These are phyloP conservation scores for Agrotis ipsilon DNA, from an alignment of 2,888 invertebrate species.

Conservation along the genomic window DNA sequence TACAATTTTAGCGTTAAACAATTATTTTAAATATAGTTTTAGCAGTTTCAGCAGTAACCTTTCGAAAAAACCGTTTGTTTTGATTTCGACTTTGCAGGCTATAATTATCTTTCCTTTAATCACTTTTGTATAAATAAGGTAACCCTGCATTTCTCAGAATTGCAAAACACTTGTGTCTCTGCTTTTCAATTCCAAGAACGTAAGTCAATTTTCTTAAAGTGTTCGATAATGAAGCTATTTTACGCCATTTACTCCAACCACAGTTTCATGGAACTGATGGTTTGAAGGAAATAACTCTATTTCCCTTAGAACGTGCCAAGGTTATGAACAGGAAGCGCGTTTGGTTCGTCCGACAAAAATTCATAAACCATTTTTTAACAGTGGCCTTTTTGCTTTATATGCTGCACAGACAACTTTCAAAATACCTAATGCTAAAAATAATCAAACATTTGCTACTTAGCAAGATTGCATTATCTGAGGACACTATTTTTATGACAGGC, in stretches of 20 bases:
- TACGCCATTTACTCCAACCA: conserved; percentile 13
- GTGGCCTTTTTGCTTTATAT: not conserved
- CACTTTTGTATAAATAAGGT: not conserved
- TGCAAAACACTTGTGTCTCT: not conserved
- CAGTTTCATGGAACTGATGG: conserved; percentile 15
- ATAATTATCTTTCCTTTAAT: not conserved
- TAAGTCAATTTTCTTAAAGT: not conserved
- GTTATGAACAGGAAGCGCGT: not conserved
- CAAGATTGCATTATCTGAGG: no score
- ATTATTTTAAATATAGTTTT: no score
- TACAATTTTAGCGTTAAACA: not conserved
- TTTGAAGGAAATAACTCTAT: conserved; percentile 38
- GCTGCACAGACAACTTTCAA: not conserved
- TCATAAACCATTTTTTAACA: not conserved
- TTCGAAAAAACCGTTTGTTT: not conserved
- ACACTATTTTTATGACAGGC: no score
- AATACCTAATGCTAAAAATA: not conserved
- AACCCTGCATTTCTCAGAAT: no score
- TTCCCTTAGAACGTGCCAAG: conserved; percentile 23
- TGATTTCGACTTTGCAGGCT: not conserved
- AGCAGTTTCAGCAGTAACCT: no score
- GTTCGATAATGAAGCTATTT: conserved; percentile 24
- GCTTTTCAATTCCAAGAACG: conserved; percentile 5
- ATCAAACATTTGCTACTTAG: not conserved
- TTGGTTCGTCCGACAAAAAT: not conserved